Percentiles rank a stretch among this genome's conserved stretches.
These are phyloP conservation scores for Ptilorrhoa leucosticta DNA, from an alignment of 2,113 vertebrate species.

Conservation along the genomic window DNA sequence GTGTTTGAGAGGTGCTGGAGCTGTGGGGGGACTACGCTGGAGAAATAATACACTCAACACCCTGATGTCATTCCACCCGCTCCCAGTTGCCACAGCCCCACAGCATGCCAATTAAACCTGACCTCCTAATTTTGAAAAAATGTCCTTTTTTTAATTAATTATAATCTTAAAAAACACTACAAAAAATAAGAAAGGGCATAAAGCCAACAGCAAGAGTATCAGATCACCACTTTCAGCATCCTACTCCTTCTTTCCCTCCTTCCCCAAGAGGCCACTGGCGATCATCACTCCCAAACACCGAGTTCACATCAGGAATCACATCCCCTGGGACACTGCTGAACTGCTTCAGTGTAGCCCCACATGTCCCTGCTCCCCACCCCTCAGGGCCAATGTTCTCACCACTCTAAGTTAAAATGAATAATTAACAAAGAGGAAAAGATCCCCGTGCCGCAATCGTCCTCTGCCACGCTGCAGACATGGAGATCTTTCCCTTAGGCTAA, in stretches of 20 bases:
- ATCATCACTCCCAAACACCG: background rate
- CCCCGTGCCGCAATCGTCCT: background rate
- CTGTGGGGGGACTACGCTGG: background rate
- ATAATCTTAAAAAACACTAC: background rate
- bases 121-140: background rate
- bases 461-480: background rate
- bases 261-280: background rate
- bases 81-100: background rate
- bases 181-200: background rate
- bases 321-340: background rate
- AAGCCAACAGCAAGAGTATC: background rate
- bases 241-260: background rate
- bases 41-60: background rate
- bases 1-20: background rate
- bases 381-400: background rate
- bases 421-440: conserved; percentile 56
- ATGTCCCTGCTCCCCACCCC: background rate
- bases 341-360: background rate
- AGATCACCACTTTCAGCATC: background rate
- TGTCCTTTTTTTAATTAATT: accelerated
- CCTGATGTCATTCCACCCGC: background rate
- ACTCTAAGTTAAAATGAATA: conserved; percentile 29
- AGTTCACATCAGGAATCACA: background rate
- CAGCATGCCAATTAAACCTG: background rate
- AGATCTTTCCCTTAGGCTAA: background rate